Evolutionary conservation across 2,888 invertebrate genomes (phyloP).

Genomic region (Parnassius mnemosyne): DNA sequence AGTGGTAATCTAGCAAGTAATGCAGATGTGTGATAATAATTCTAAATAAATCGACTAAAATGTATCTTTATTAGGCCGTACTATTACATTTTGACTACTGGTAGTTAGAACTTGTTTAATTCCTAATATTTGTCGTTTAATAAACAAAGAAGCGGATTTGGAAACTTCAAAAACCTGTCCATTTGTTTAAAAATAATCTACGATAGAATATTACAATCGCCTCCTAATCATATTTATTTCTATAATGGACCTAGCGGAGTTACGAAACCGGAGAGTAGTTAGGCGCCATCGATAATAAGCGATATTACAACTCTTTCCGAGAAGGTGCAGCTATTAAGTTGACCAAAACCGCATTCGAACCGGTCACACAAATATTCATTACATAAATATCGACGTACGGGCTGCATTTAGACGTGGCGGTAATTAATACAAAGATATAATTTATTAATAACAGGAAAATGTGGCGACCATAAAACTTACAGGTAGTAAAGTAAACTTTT

Average conservation of each 20-base stretch:
- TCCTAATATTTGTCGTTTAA: too few relatives aligned
- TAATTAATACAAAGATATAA: background rate
- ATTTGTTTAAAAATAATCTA: background rate
- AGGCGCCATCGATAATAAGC: slow-evolving; percentile 43
- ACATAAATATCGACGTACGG: slow-evolving; percentile 19
- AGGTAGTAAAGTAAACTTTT: too few relatives aligned
- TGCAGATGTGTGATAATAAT: slow-evolving; percentile 1
- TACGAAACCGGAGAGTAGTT: slow-evolving; percentile 36
- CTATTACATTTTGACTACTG: too few relatives aligned
- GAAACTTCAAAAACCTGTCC: background rate
- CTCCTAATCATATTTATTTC: slow-evolving; percentile 17
- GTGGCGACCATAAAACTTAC: background rate
- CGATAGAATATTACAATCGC: too few relatives aligned
- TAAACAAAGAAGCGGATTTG: too few relatives aligned
- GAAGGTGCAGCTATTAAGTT: slow-evolving; percentile 49
- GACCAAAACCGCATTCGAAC: slow-evolving; percentile 42
- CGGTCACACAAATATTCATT: slow-evolving; percentile 25
- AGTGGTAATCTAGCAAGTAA: background rate
- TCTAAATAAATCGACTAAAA: slow-evolving; percentile 16
- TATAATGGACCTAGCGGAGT: slow-evolving; percentile 15
- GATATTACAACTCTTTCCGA: slow-evolving; percentile 46
- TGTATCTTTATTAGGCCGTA: slow-evolving; percentile 25
- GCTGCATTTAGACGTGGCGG: slow-evolving; percentile 7
- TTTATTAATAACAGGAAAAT: slow-evolving; percentile 2
- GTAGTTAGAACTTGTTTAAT: too few relatives aligned